Base-by-base conservation (phyloP, 1,140 invertebrate species). In the Drosophila nebulosa region DNA sequence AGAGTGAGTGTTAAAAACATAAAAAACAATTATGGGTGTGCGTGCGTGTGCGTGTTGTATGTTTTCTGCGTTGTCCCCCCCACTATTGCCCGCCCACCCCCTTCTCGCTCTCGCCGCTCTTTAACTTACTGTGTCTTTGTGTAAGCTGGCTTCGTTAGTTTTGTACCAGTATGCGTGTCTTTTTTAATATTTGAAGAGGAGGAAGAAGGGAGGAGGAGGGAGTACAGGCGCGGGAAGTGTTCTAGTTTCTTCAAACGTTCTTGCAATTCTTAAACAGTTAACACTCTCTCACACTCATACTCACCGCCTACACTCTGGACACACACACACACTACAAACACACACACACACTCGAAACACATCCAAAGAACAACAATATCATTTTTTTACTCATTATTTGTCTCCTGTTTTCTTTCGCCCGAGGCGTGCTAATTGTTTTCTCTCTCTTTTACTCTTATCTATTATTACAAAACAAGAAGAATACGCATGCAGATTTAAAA, bases 401-500 rank as follows among this genome's bases (percentile, higher is more conserved):
- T 64, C 73, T 55, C 46, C 32, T 24, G n/a, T 50, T 66, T 32
- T 72, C 55, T 58, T 74, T 22, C 30, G 27, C 24, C 59, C 66
- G 64, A 77, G 69, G 80, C 83, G 80, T 74, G 81, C 81, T 85
- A 80, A 85, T 86, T 78, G 68, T 85, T 63, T 75, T 83, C 78
- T 83, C 83, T 63, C 30, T 76, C 51, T 78, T 74, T 51, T 64
- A 59, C 64, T 80, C 50, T n/a, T n/a, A n/a, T 71, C 64, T 71
- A 75, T n/a, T 69, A 81, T 62, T 67, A 85, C 77, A 61, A 59
- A 64, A 58, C 55, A 58, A 79, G 61, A 63, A 72, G 89, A 88
- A 90, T 90, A 90, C 88, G 88, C 88, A 90, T 90, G 88, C 88
- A 85, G 78, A 80, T 88, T 76, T 71, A 77, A 88, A 74, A 46